These are phyloP conservation scores for Chromobotia macracanthus DNA, from an alignment of 2,797 vertebrate species.

Conservation along the genomic window DNA sequence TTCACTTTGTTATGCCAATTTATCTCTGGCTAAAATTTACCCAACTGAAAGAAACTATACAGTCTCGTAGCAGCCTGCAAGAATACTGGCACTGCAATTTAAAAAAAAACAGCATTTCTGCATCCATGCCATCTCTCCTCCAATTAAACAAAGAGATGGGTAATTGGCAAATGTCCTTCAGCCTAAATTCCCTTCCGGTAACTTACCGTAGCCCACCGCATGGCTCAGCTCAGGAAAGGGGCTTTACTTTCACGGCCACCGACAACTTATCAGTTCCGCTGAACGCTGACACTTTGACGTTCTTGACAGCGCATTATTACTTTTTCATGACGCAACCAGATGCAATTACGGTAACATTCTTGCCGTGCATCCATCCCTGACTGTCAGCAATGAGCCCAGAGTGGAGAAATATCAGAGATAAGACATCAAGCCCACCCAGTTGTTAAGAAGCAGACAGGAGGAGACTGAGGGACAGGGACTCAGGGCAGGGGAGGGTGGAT, in stretches of 20 bases:
- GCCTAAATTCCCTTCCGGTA: conserved; percentile 58
- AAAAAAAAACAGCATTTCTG: conserved; percentile 16
- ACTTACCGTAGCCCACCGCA: conserved; percentile 55
- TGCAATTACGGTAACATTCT: conserved; percentile 86
- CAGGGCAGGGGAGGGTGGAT: conserved; percentile 44
- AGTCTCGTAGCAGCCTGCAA: conserved; percentile 3
- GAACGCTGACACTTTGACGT: conserved; percentile 83
- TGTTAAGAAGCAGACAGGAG: conserved; percentile 74
- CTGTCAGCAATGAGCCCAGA: conserved; percentile 81
- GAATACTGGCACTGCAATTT: conserved; percentile 13
- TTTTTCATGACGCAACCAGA: conserved; percentile 85
- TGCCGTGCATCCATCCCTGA: conserved; percentile 78
- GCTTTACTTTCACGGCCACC: conserved; percentile 76
- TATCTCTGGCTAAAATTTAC: conserved; percentile 18
- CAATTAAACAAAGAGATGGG: conserved; percentile 52
- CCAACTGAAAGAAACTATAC: background rate
- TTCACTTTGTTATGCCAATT: background rate
- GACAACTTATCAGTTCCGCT: conserved; percentile 81
- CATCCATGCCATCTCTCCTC: conserved; percentile 37
- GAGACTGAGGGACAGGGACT: conserved; percentile 43
- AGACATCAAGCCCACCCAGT: conserved; percentile 79
- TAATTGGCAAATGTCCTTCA: conserved; percentile 57
- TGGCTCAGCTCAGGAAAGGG: conserved; percentile 78
- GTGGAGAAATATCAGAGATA: conserved; percentile 77
- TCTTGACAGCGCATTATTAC: conserved; percentile 85